Conservation (phyloP, 2,888 invertebrate genomes). For the Stenurella melanura region DNA sequence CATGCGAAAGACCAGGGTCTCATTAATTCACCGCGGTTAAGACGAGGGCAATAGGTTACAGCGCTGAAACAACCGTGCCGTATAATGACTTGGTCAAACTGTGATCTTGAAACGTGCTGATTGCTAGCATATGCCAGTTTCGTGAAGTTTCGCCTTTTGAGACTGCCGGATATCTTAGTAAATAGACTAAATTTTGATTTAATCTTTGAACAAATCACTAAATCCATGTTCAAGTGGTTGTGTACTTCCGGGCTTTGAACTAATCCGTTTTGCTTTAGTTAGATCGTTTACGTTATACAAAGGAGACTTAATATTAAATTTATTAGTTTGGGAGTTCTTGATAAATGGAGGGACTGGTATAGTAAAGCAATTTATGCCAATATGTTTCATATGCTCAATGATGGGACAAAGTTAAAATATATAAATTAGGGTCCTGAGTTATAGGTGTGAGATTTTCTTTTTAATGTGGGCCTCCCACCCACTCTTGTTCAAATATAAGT, state of each 20-base stretch:
- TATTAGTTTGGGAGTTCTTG: background rate
- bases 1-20: slow-evolving; percentile 61
- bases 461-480: no score
- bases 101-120: slow-evolving; percentile 62
- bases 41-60: slow-evolving; percentile 57
- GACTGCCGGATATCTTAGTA: background rate
- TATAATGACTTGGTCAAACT: slow-evolving; percentile 65
- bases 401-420: no score
- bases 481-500: no score
- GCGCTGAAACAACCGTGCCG: slow-evolving; percentile 45
- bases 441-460: no score
- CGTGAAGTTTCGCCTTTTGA: background rate
- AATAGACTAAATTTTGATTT: background rate
- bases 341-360: background rate
- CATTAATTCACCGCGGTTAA: slow-evolving; percentile 65
- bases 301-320: background rate
- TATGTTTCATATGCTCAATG: no score
- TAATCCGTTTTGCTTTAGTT: background rate
- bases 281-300: background rate
- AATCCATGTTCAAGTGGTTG: background rate
- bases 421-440: no score
- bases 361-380: no score
- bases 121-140: slow-evolving; percentile 50
- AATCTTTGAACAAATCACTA: background rate
- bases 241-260: background rate